phyloP scores from a whole-genome alignment of 1,140 invertebrate genomes.

The Scaptodrosophila lebanonensis region DNA sequence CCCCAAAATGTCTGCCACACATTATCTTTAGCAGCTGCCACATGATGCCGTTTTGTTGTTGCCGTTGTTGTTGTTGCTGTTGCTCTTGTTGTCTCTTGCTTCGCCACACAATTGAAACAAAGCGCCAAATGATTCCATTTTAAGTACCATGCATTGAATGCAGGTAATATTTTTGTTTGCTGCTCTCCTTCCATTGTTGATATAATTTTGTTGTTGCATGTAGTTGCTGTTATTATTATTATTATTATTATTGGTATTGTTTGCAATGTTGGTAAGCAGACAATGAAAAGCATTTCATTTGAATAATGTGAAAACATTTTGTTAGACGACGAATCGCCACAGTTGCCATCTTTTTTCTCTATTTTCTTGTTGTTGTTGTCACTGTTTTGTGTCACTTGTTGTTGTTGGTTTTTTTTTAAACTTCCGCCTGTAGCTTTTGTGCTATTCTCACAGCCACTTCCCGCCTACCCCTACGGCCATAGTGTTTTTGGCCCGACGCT shows the following conservation, averaged over 20 bases:
- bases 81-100: neutral
- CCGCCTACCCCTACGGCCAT: constrained; percentile 9
- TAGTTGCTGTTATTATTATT: constrained; percentile 10
- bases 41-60: constrained; percentile 12
- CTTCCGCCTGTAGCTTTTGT: too few relatives aligned
- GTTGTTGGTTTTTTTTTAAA: too few relatives aligned
- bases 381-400: constrained; percentile 14
- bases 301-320: constrained; percentile 68
- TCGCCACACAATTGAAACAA: constrained; percentile 19
- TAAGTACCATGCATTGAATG: constrained; percentile 30
- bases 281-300: constrained; percentile 69
- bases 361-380: constrained; percentile 4
- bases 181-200: constrained; percentile 17
- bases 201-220: constrained; percentile 3
- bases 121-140: constrained; percentile 51
- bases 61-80: constrained; percentile 2
- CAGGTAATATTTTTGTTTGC: constrained; percentile 36
- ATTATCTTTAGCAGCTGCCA: too few relatives aligned
- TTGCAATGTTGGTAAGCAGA: constrained; percentile 30
- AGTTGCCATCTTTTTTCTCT: too few relatives aligned
- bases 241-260: constrained; percentile 19
- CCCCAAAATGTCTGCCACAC: too few relatives aligned
- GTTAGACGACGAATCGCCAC: constrained; percentile 42
- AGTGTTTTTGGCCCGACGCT: constrained; percentile 5
- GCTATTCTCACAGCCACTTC: constrained; percentile 5